phyloP scores from a whole-genome alignment of 2,797 vertebrate genomes.

The Helicolenus hilgendorfi region DNA sequence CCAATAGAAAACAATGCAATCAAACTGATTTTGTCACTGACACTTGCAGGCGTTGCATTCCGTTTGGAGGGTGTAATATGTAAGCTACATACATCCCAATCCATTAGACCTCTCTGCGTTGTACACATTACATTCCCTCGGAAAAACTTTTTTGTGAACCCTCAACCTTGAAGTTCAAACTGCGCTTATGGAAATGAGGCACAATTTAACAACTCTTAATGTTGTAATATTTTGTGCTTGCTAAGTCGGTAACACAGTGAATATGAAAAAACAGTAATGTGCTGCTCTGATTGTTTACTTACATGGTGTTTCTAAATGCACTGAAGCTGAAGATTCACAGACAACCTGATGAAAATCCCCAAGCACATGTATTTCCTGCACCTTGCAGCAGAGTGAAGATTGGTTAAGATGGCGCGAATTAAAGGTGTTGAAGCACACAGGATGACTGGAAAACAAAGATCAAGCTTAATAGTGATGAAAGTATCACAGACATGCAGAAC shows the following conservation, averaged over 20 bases:
- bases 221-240: not conserved
- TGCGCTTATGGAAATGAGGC: too few relatives aligned
- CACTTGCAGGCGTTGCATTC: too few relatives aligned
- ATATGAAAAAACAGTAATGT: not conserved
- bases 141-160: too few relatives aligned
- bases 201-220: not conserved
- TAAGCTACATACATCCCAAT: too few relatives aligned
- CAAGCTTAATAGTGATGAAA: slow-evolving; percentile 49
- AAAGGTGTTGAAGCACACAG: slow-evolving; percentile 12
- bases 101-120: too few relatives aligned
- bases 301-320: not conserved
- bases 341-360: not conserved
- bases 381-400: not conserved
- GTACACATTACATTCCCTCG: too few relatives aligned
- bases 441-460: slow-evolving; percentile 49
- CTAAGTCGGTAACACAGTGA: not conserved
- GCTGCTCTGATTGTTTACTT: not conserved
- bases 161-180: too few relatives aligned
- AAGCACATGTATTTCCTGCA: not conserved
- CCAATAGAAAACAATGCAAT: too few relatives aligned
- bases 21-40: too few relatives aligned
- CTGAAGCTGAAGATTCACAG: not conserved
- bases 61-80: too few relatives aligned
- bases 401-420: slow-evolving; percentile 23
- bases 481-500: slow-evolving; percentile 30